A percentile compares a stretch with the other conserved stretches of the same genome.
phyloP scores from a whole-genome alignment of 2,888 invertebrate species.

The Aphidius colemani region DNA sequence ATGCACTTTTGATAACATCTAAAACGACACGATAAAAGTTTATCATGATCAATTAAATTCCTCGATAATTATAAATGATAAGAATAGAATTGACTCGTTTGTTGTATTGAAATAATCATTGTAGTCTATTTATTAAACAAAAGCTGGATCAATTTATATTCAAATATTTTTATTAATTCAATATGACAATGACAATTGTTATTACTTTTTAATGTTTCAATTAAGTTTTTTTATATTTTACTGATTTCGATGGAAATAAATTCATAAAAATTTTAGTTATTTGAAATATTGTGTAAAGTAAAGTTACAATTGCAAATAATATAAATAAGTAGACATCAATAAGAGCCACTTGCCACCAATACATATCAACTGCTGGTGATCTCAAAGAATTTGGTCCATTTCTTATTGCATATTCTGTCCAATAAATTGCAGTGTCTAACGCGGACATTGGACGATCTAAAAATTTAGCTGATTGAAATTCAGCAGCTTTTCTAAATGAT shows the following conservation, averaged over 20 bases:
- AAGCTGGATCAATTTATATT: too few species aligned
- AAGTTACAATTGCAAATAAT: not conserved
- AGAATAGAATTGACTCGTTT: not conserved
- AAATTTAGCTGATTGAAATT: constrained; percentile 41
- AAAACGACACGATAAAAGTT: too few species aligned
- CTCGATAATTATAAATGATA: not conserved
- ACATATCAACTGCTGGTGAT: constrained; percentile 37
- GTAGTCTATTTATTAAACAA: too few species aligned
- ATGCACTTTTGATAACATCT: too few species aligned
- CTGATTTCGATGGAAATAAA: not conserved
- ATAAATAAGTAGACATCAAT: constrained; percentile 38
- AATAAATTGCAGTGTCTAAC: constrained; percentile 39
- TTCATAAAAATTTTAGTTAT: constrained; percentile 2
- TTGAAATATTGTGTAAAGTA: constrained; percentile 10
- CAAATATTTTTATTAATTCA: too few species aligned
- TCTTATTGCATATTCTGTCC: constrained; percentile 42
- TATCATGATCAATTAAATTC: too few species aligned
- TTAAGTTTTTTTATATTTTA: not conserved
- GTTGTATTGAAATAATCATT: not conserved
- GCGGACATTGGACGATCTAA: constrained; percentile 41
- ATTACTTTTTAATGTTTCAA: not conserved
- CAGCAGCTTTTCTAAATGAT: constrained; percentile 44
- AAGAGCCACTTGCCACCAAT: constrained; percentile 41
- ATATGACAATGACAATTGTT: too few species aligned
- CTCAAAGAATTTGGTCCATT: constrained; percentile 35